A percentile compares a stretch with the other conserved stretches of the same genome.
Evolutionary conservation across 2,113 vertebrate genomes (phyloP).

Genomic region (Psophia crepitans): DNA sequence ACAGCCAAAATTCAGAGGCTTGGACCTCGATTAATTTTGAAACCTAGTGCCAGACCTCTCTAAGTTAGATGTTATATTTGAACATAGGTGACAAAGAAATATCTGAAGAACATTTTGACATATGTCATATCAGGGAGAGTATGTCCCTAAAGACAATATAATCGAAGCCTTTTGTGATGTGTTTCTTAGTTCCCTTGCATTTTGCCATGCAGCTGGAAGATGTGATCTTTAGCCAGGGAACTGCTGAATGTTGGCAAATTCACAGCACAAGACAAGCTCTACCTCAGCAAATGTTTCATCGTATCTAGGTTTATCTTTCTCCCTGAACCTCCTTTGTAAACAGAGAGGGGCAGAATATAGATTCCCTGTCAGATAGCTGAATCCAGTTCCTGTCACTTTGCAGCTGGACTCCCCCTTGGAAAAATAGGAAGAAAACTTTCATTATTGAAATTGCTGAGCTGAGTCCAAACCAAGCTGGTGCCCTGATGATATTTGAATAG

Average conservation of each 20-base stretch:
- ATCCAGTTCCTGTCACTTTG: conserved; percentile 12
- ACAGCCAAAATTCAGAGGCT: neutral
- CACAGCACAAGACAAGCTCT: neutral
- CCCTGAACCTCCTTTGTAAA: conserved; percentile 17
- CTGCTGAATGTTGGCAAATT: neutral
- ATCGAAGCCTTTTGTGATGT: neutral
- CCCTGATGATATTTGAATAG: conserved; percentile 38
- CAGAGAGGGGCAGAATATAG: conserved; percentile 34
- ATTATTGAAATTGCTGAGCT: conserved; percentile 14
- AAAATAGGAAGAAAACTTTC: conserved; percentile 32
- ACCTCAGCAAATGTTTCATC: neutral
- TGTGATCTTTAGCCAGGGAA: neutral
- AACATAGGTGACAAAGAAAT: neutral
- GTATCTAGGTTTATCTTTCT: conserved; percentile 33
- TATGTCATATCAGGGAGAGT: neutral
- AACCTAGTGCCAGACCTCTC: neutral
- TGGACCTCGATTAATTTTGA: neutral
- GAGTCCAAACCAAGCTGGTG: neutral
- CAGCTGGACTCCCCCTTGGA: neutral
- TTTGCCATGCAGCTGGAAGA: neutral
- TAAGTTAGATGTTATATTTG: neutral
- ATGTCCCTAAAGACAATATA: neutral
- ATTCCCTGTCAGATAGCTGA: conserved; percentile 19
- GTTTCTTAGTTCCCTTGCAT: neutral
- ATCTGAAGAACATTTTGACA: neutral